Base-by-base conservation (phyloP, 2,888 invertebrate species). In the Oegoconia quadripuncta region DNA sequence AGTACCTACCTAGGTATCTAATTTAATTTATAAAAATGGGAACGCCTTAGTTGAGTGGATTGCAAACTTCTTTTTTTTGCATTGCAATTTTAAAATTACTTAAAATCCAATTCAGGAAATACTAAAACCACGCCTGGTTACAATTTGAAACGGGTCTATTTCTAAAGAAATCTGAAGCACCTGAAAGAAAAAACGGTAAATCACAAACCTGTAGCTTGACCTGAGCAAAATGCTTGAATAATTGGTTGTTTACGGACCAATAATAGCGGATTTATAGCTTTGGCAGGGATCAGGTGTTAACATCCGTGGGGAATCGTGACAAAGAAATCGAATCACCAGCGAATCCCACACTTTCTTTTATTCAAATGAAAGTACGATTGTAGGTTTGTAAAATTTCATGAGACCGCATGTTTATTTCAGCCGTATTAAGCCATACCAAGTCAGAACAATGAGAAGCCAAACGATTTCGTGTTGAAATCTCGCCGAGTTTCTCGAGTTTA, bases 201-300 rank as follows among this genome's bases (percentile, higher is more conserved):
- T 47, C 63, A 73, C 67, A 61, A 66, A 70, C 74, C 74, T 73
- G 70, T 61, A 62, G 55, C 55, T 64, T 74, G 80, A 84, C 79
- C 80, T 64, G 39, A 63, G 69, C 70, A 68, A 76, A 80, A 76
- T 48, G 80, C 80, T 78, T 76, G 64, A 56, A 74, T 69, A 84
- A 86, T 84, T 70, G 74, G 67, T 86, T 83, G 58, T 76, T 64
- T 62, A 74, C 82, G 78, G 77, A 65, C 59, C 66, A 65, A 52
- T 54, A 59, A 50, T 50, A 55, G 48, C 57, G 54, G 60, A 64
- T 59, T 55, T 55, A 44, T 48, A 53, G 58, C 62, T 53, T 48
- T 45, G 56, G 44, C 58, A 61, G 73, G 74, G 80, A 73, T 81
- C 82, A 80, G 68, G 65, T 79, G 83, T 80, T 78, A 83, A 83